Base-by-base conservation (phyloP, 2,113 vertebrate species). In the Python bivittatus region DNA sequence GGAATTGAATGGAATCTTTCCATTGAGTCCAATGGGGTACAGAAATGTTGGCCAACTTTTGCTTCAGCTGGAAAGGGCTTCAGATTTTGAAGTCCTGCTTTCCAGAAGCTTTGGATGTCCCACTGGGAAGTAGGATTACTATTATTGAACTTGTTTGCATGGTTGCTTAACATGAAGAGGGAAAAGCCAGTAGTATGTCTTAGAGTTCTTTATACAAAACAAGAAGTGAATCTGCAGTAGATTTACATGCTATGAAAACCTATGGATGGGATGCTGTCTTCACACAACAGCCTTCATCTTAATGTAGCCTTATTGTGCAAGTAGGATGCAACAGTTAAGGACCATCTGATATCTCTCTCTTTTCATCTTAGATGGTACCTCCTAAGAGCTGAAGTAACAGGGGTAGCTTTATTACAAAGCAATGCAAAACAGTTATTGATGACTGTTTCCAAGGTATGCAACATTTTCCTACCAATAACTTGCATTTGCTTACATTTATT, bases 1-100 rank as follows among this genome's bases (percentile, higher is more conserved):
- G 1, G 0, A 48, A 44, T 1, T 0, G 25, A 92, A 90, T 61
- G 15, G 48, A 0, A 56, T 52, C 6, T 79, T 57, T 88, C 42
- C 87, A 3, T 53, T 0, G 0, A 0, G 0, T 27, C 83, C 53
- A 20, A 9, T n/a, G 0, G 56, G 22, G 1, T 91, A 0, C 0
- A 0, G 4, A 44, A 89, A 9, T 58, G 23, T 48, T 7, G 1
- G 11, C 2, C 4, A 5, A 54, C 44, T 9, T 68, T 0, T 48
- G 33, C 29, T n/a, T 0, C 38, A 8, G 42, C 10, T 85, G 17
- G 33, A 0, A 84, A 85, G 88, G 56, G 4, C 23, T 42, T 88
- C 58, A 6, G 53, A 33, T 23, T 92, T 44, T 1, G 1, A 0
- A 86, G 85, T 0, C 0, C 13, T 89, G 0, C 2, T 6, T 94